Conservation (phyloP, 2,888 invertebrate species). For the Volucella inflata region DNA sequence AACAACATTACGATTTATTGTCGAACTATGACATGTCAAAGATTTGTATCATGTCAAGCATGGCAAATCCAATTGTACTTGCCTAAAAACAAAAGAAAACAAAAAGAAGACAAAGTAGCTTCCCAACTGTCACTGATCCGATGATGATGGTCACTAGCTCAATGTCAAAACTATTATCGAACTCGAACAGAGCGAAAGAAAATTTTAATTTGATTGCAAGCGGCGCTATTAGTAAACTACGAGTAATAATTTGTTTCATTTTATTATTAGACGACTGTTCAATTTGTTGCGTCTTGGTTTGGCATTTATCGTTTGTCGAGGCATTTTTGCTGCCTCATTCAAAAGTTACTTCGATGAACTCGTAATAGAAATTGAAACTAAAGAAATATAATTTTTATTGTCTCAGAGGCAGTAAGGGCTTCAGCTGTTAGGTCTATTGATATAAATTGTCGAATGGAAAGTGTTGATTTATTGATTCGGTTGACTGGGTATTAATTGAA, state of each 20-base stretch:
- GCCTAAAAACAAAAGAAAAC: neutral
- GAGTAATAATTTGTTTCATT: constrained; percentile 13
- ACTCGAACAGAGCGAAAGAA: constrained; percentile 29
- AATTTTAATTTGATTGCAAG: constrained; percentile 67
- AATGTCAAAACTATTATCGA: constrained; percentile 72
- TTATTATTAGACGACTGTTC: constrained; percentile 50
- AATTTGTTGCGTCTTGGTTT: constrained; percentile 44
- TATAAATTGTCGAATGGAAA: constrained; percentile 64
- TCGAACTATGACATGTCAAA: constrained; percentile 13
- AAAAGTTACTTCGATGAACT: neutral
- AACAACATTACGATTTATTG: neutral
- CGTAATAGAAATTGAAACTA: constrained; percentile 11
- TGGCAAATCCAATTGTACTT: neutral
- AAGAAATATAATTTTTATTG: constrained; percentile 54
- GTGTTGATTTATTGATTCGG: constrained; percentile 75
- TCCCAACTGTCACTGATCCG: constrained; percentile 9
- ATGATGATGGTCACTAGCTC: constrained; percentile 46
- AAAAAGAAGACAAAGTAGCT: too few relatives aligned
- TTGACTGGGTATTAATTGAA: constrained; percentile 62
- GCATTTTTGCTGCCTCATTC: constrained; percentile 37
- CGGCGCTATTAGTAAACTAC: constrained; percentile 35
- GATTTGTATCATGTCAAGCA: constrained; percentile 1
- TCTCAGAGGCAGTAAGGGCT: constrained; percentile 23
- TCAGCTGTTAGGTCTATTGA: constrained; percentile 54
- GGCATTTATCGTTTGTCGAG: neutral